A percentile compares a stretch with the other conserved stretches of the same genome.
These are phyloP conservation scores for Piezodorus guildinii DNA, from an alignment of 1,140 invertebrate genomes.

Conservation along the genomic window DNA sequence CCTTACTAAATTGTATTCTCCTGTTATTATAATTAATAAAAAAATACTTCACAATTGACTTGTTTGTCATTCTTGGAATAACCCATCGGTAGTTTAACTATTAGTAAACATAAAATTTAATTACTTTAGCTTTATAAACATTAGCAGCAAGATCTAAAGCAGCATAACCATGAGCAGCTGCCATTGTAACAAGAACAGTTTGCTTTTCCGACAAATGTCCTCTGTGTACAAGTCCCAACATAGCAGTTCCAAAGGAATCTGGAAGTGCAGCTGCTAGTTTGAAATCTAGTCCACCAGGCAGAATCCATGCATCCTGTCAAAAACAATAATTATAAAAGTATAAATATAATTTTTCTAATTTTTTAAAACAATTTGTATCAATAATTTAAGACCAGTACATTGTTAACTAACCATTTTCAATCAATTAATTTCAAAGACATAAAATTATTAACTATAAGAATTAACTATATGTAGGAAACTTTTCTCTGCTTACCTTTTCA, in stretches of 20 bases:
- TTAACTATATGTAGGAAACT: too few species aligned
- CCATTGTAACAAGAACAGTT: slow-evolving; percentile 44
- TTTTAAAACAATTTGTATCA: too few species aligned
- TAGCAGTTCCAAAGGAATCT: slow-evolving; percentile 45
- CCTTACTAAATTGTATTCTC: too few species aligned
- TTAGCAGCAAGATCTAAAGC: slow-evolving; percentile 49
- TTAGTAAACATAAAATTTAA: background rate
- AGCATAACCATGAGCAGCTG: slow-evolving; percentile 46
- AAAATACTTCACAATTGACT: too few species aligned
- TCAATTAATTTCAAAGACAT: too few species aligned
- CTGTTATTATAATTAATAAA: too few species aligned
- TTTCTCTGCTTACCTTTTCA: slow-evolving; percentile 33
- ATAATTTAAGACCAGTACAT: too few species aligned
- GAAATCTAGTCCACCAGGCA: slow-evolving; percentile 37
- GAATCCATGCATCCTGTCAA: slow-evolving; percentile 43
- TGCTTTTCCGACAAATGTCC: slow-evolving; percentile 42
- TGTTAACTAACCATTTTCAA: too few species aligned
- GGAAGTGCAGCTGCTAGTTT: slow-evolving; percentile 39
- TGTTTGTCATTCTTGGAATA: too few species aligned
- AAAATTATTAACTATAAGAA: too few species aligned
- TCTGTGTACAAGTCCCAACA: slow-evolving; percentile 42
- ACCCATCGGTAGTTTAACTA: too few species aligned
- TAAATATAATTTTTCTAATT: too few species aligned
- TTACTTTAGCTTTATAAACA: slow-evolving; percentile 45
- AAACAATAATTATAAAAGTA: slow-evolving; percentile 19